Percentiles rank a stretch among this genome's conserved stretches.
Conservation (phyloP, 2,797 vertebrate genomes). For the Sebastes iracundus region DNA sequence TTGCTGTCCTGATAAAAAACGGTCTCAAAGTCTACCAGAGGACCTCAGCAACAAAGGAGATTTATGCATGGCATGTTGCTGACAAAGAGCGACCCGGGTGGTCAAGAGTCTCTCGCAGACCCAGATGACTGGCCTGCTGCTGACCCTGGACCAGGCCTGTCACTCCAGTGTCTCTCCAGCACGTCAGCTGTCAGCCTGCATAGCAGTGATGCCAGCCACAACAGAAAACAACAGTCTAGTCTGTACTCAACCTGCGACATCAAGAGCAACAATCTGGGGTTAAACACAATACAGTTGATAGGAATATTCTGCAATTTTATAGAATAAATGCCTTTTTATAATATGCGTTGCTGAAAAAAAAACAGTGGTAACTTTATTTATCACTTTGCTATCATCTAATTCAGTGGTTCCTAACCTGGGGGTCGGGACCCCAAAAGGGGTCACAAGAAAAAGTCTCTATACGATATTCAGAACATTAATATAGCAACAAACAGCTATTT, state of each 20-base stretch:
- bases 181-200: slow-evolving; percentile 36
- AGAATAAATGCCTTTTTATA: not conserved
- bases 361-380: no score
- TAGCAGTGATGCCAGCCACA: not conserved
- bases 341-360: no score
- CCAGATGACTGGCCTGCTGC: slow-evolving; percentile 33
- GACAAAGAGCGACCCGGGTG: slow-evolving; percentile 19
- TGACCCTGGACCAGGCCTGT: slow-evolving; percentile 34
- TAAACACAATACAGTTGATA: not conserved
- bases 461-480: no score
- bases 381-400: no score
- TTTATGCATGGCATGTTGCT: not conserved
- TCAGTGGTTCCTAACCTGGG: no score
- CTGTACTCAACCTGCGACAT: not conserved
- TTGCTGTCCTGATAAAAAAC: slow-evolving; percentile 23
- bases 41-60: not conserved
- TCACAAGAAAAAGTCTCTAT: no score
- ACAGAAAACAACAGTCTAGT: not conserved
- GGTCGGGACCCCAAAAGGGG: no score
- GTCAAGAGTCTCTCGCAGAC: slow-evolving; percentile 18
- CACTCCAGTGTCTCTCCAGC: not conserved
- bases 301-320: not conserved
- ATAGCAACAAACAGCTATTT: no score
- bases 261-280: not conserved
- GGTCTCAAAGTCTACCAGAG: not conserved